These are phyloP conservation scores for Ischnus inquisitorius DNA, from an alignment of 2,888 invertebrate species.

Conservation along the genomic window DNA sequence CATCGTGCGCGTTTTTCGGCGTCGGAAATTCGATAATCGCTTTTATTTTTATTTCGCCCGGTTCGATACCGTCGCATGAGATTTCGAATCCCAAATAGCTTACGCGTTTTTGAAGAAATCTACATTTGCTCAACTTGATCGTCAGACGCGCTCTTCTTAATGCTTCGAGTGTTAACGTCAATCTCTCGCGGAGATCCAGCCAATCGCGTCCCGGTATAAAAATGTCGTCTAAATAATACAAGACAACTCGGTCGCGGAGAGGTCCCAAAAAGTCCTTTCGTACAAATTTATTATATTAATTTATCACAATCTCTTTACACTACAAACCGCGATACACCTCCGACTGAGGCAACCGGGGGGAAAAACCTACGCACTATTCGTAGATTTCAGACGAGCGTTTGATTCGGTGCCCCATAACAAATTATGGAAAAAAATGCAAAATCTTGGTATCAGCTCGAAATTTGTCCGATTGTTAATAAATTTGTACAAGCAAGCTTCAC, in stretches of 20 bases:
- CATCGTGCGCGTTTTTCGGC: constrained; percentile 43
- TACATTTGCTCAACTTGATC: constrained; percentile 75
- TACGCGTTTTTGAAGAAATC: constrained; percentile 72
- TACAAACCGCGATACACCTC: no score
- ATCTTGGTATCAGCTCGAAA: no score
- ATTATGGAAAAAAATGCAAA: no score
- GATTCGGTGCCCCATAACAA: no score
- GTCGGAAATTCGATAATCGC: constrained; percentile 64
- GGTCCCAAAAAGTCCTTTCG: no score
- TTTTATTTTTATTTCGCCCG: constrained; percentile 68
- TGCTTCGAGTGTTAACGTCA: not conserved
- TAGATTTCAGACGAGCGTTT: no score
- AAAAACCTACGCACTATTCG: no score
- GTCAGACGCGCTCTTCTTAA: constrained; percentile 72
- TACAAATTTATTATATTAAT: no score
- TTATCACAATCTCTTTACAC: no score
- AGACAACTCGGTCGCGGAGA: not conserved
- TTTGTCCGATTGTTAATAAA: no score
- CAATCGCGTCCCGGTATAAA: not conserved
- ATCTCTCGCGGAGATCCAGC: not conserved
- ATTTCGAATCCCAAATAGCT: constrained; percentile 75
- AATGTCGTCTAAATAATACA: constrained; percentile 12
- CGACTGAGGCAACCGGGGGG: no score
- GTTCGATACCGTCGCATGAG: constrained; percentile 42
- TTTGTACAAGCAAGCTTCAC: no score